Evolutionary conservation across 1,140 invertebrate genomes (phyloP), one percentile per base, ranked within the genome.

Genomic region (Notospermus geniculatus): DNA sequence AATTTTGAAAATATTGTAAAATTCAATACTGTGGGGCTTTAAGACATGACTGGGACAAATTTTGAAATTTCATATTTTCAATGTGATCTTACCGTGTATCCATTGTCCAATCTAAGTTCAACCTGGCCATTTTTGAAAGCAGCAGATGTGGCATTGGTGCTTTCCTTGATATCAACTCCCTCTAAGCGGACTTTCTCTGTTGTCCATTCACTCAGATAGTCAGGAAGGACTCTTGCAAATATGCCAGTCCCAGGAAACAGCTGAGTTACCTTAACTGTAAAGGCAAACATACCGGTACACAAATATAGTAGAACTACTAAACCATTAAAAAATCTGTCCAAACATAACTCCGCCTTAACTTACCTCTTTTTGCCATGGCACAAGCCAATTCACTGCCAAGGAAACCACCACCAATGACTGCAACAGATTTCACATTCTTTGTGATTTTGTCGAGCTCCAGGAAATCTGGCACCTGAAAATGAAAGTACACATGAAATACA

Each of bases 361-460:
- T 45, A 74, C 72, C 67, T 68, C 60, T 74, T 54, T 86, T 85
- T 0, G 86, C 88, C 25, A 96, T 74, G 15, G 91, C 88, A 75
- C 89, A 92, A 7, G 92, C 90, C 30, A 96, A 79, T 83, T 96
- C 93, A 73, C 90, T 93, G n/a, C 92, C 93, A n/a, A 95, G 84
- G 75, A 95, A 93, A 27, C 93, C 92, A 60, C 92, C 92, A 13
- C 93, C 93, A 71, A 96, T 83, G 68, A 96, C 86, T 23, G 88
- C 88, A 57, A 95, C 84, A 23, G 87, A 87, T 64, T 89, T 88
- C 19, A 85, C 83, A 13, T 74, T 69, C 43, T 77, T 60, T 1
- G 71, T 69, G 2, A 82, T 63, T 27, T 74, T 65, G 56, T 85
- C 74, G 30, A 87, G 70, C 52, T 70, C 71, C 59, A 76, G 66